phyloP scores from a whole-genome alignment of 92 coral and sea anemone genomes.

The Meandrina meandrites region DNA sequence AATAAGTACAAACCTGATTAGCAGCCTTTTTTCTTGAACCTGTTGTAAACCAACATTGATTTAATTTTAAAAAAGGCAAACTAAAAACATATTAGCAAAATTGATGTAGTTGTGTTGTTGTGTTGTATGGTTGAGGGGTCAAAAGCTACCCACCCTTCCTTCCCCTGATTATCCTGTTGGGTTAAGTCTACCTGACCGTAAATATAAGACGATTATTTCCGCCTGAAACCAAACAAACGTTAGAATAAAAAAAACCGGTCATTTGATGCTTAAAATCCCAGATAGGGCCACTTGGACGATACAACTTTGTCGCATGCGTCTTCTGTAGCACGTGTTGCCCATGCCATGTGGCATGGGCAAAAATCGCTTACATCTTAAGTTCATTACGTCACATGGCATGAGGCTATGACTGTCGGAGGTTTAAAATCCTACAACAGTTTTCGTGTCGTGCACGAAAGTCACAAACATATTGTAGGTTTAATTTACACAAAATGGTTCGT shows the following conservation, averaged over 20 bases:
- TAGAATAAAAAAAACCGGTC: no score
- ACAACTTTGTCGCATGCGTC: no score
- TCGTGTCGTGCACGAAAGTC: no score
- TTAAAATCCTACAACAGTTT: no score
- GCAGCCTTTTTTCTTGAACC: not conserved
- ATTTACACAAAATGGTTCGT: no score
- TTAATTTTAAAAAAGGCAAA: not conserved
- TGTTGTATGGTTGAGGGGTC: no score
- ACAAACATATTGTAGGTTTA: no score
- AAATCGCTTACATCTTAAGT: no score
- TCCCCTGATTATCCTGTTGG: not conserved
- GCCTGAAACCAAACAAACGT: not conserved
- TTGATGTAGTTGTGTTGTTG: not conserved
- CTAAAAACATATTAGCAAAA: not conserved
- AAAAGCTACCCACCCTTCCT: not conserved
- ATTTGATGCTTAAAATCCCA: not conserved
- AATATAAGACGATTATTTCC: not conserved
- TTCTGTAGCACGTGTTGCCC: no score
- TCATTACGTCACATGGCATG: no score
- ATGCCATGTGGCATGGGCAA: no score
- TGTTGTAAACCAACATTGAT: not conserved
- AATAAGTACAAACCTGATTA: not conserved
- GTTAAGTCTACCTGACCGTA: not conserved
- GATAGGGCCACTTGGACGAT: not conserved
- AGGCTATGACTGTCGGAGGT: no score